Evolutionary conservation across 2,113 vertebrate species (phyloP).

Genomic region (Hippocampus comes): DNA sequence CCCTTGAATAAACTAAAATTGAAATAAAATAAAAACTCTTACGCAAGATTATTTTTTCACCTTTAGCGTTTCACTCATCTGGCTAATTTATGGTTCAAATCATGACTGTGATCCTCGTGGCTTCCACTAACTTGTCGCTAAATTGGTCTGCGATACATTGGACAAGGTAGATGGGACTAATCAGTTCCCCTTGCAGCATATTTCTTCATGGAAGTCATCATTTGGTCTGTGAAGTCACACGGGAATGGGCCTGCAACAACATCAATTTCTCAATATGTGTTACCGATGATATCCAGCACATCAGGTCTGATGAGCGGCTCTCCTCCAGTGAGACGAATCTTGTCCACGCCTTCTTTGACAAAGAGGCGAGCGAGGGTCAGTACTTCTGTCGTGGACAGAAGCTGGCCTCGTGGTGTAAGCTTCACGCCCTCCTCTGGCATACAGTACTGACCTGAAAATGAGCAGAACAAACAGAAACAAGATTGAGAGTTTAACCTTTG

Average conservation of each 20-base stretch:
- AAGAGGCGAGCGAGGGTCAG: slow-evolving; percentile 86
- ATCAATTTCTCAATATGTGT: not conserved
- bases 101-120: not conserved
- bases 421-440: slow-evolving; percentile 95
- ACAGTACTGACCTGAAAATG: slow-evolving; percentile 87
- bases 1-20: too few species aligned
- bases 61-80: too few species aligned
- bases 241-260: not conserved
- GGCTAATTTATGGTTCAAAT: too few species aligned
- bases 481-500: not conserved
- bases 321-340: slow-evolving; percentile 94
- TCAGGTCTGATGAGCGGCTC: slow-evolving; percentile 93
- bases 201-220: not conserved
- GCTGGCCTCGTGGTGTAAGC: slow-evolving; percentile 83
- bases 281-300: slow-evolving; percentile 87
- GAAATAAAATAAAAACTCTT: too few species aligned
- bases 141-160: not conserved
- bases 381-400: slow-evolving; percentile 84
- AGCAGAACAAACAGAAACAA: not conserved
- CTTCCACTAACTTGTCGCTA: not conserved
- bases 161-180: slow-evolving; percentile 1
- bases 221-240: not conserved
- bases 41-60: too few species aligned
- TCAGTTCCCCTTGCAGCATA: not conserved
- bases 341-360: slow-evolving; percentile 88